These are phyloP conservation scores for Darevskia mixta DNA, from an alignment of 2,797 vertebrate genomes.

Conservation along the genomic window DNA sequence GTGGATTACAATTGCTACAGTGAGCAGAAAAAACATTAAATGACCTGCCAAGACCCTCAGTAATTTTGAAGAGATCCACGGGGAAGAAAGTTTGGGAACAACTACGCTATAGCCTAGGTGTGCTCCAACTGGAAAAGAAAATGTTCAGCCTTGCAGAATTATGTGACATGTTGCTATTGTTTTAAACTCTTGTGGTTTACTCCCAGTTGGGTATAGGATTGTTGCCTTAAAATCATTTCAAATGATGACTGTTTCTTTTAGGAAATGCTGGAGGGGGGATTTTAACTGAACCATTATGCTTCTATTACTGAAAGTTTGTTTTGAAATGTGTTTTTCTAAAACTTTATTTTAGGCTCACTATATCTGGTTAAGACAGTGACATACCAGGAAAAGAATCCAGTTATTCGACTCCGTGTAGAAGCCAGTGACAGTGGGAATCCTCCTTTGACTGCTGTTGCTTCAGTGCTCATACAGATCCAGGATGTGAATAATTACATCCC, in stretches of 20 bases:
- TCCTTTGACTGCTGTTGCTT: conserved; percentile 78
- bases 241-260: neutral
- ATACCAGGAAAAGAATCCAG: conserved; percentile 74
- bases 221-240: neutral
- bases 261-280: neutral
- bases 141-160: neutral
- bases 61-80: too few species aligned
- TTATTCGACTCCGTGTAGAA: conserved; percentile 86
- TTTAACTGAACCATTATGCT: neutral
- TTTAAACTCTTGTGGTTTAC: neutral
- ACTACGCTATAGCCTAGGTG: neutral
- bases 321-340: conserved; percentile 3
- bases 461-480: conserved; percentile 82
- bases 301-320: neutral
- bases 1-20: too few species aligned
- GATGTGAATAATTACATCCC: conserved; percentile 88
- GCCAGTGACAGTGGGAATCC: conserved; percentile 88
- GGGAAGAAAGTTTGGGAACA: too few species aligned
- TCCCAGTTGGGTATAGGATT: neutral
- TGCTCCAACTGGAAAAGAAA: neutral
- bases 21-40: too few species aligned
- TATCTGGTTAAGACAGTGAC: conserved; percentile 80
- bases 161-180: neutral
- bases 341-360: conserved; percentile 85
- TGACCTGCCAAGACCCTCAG: too few species aligned